Conservation (phyloP, 2,888 invertebrate genomes). For the Homarus gammarus region DNA sequence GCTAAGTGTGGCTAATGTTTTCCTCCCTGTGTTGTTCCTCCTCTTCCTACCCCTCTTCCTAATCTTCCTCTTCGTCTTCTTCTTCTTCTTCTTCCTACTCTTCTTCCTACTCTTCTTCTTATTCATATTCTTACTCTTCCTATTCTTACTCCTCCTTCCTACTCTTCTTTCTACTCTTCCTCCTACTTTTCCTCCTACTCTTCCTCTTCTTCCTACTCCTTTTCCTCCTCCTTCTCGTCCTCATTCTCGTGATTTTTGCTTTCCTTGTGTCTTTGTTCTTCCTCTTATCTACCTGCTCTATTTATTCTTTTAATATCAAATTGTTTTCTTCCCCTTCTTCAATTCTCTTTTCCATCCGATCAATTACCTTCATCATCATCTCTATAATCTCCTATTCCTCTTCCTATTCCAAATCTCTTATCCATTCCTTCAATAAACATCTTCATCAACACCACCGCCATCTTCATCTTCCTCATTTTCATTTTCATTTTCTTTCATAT, state of each 20-base stretch:
- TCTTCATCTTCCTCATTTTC: too few species aligned
- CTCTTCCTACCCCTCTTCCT: background rate
- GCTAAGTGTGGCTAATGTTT: background rate
- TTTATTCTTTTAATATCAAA: background rate
- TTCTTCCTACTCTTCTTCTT: background rate
- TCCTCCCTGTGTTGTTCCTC: too few species aligned
- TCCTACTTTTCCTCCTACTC: background rate
- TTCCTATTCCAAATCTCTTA: too few species aligned
- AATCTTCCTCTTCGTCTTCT: too few species aligned
- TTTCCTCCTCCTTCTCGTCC: background rate
- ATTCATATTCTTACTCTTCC: background rate
- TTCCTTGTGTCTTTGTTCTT: background rate
- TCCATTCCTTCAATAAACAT: too few species aligned
- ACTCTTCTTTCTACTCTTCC: background rate
- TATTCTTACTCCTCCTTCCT: background rate
- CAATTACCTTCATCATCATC: background rate
- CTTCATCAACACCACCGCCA: too few species aligned
- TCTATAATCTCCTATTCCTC: background rate
- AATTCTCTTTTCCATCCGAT: too few species aligned
- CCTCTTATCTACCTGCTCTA: background rate
- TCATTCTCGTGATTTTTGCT: background rate
- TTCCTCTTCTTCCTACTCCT: background rate
- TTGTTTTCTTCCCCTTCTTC: too few species aligned
- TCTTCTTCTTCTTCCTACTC: too few species aligned
- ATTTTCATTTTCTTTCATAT: background rate